Conservation (phyloP, 2,888 invertebrate genomes). For the Agrochola lota region DNA sequence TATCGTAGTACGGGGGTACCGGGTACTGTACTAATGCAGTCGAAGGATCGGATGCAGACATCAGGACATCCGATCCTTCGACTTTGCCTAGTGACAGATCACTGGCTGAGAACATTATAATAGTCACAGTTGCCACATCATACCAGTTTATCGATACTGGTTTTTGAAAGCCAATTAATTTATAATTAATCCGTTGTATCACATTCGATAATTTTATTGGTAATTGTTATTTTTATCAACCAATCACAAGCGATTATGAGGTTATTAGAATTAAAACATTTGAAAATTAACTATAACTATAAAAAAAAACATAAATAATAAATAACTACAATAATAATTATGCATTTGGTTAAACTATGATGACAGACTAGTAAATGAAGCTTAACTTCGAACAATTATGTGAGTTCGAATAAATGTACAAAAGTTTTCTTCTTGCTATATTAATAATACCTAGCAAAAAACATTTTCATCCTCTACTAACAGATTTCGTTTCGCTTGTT, state of each 20-base stretch:
- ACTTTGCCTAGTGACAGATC: too few species aligned
- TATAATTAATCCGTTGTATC: constrained; percentile 8
- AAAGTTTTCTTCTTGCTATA: background rate
- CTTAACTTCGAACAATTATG: background rate
- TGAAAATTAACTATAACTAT: too few species aligned
- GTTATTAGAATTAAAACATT: background rate
- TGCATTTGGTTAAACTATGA: background rate
- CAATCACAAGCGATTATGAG: background rate
- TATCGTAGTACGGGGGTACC: too few species aligned
- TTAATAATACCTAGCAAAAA: too few species aligned
- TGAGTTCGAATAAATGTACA: background rate
- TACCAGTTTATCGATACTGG: too few species aligned
- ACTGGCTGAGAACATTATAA: too few species aligned
- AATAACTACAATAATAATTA: background rate
- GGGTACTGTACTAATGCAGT: too few species aligned
- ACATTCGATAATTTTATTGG: background rate
- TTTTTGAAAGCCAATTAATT: background rate
- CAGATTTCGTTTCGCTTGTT: background rate
- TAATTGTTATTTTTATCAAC: background rate
- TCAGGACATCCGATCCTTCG: too few species aligned
- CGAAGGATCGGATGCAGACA: too few species aligned
- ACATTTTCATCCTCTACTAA: too few species aligned
- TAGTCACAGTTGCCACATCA: too few species aligned
- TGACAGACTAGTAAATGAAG: background rate
- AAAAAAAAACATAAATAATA: too few species aligned